Base-by-base conservation (phyloP, 2,888 invertebrate species). In the Vesta saturnalis region DNA sequence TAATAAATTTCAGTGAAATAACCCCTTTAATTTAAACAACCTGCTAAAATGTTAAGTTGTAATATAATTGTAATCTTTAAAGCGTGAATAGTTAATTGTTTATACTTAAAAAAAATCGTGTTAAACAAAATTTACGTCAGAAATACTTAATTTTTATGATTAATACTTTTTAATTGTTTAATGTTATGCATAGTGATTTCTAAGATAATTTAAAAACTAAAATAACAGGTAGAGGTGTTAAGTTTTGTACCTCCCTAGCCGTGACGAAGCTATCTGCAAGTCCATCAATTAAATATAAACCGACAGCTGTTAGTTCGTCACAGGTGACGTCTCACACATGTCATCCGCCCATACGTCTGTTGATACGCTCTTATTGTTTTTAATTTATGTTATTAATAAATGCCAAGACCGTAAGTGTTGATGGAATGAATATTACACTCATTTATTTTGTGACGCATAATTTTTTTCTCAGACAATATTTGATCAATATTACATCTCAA, bases 201-300 rank as follows among this genome's bases (percentile, higher is more conserved):
- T 16, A 52, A 52, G 52, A 52, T 19, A 52, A 52, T 19, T 19
- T 19, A 52, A 47, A 16, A 16, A 8, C 14, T 47, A 16, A 47
- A 47, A 47, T 5, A 77, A 80, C 77, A 79, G 79, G 80, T 82
- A 66, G n/a, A n/a, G 81, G 82, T 82, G 82, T 82, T 80, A 82
- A 81, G 77, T 77, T 80, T 77, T 78, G 43, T 79, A 78, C 81
- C 81, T 82, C 80, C 39, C 81, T 81, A 81, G 77, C 79, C 72
- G 79, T 82, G 82, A 82, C 82, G 78, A 73, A 76, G 81, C 81
- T 77, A 78, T 81, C 81, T 80, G 77, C 57, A 68, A 70, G 71
- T 74, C 80, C 80, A 82, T 82, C 81, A 82, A 82, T 82, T 82
- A 82, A 82, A 82, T 80, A 76, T 77, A 80, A 81, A 78, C 77